Percentiles rank a stretch among this genome's conserved stretches.
phyloP scores from a whole-genome alignment of 2,113 vertebrate species.

The Grammomys surdaster region DNA sequence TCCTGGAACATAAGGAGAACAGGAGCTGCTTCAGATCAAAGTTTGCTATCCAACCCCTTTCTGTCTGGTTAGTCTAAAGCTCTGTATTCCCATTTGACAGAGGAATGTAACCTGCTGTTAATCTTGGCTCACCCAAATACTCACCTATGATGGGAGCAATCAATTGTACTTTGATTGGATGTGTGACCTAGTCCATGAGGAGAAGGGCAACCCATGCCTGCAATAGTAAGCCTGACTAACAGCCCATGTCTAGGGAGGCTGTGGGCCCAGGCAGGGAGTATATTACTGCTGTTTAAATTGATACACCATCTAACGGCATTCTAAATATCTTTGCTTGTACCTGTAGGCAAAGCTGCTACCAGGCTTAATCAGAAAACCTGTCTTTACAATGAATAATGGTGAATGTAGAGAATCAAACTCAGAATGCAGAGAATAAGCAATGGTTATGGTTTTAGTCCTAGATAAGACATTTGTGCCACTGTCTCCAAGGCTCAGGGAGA shows the following conservation, averaged over 20 bases:
- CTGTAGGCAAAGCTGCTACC: background rate
- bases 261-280: too few relatives aligned
- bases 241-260: background rate
- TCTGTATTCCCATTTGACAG: background rate
- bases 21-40: background rate
- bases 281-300: background rate
- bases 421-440: background rate
- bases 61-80: background rate
- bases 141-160: background rate
- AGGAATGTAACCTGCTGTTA: background rate
- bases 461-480: background rate
- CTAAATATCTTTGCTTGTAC: background rate
- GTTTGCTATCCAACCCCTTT: background rate
- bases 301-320: background rate
- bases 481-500: background rate
- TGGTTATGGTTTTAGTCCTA: background rate
- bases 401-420: background rate
- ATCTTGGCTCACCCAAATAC: background rate
- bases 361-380: background rate
- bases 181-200: background rate
- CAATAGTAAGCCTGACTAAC: background rate
- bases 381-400: background rate
- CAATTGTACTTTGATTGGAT: background rate
- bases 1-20: background rate
- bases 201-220: background rate